phyloP scores from a whole-genome alignment of 2,888 invertebrate genomes.

The Beris morrisii region DNA sequence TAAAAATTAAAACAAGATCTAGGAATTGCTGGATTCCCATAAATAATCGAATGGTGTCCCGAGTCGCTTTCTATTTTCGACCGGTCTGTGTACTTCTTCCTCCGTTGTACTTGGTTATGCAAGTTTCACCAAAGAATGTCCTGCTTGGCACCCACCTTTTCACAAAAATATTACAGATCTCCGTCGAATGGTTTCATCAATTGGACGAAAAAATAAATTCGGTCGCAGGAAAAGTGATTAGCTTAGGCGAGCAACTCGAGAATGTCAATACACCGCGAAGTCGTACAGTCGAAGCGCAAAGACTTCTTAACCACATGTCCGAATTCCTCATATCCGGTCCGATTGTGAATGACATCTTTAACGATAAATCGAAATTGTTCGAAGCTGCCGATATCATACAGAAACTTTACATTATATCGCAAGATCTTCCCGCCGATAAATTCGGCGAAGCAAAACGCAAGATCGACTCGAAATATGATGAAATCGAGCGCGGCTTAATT shows the following conservation, averaged over 20 bases:
- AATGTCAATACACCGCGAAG: conserved; percentile 94
- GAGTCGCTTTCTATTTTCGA: too few relatives aligned
- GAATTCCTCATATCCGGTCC: conserved; percentile 89
- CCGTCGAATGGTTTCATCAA: conserved; percentile 86
- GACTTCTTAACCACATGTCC: conserved; percentile 82
- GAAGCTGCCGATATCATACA: conserved; percentile 98
- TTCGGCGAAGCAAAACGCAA: conserved; percentile 83
- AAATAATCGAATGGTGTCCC: too few relatives aligned
- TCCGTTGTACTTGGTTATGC: too few relatives aligned
- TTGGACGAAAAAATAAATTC: conserved; percentile 94
- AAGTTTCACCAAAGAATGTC: too few relatives aligned
- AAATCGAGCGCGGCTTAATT: conserved; percentile 85
- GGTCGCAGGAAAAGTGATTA: conserved; percentile 96
- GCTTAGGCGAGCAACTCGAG: conserved; percentile 97
- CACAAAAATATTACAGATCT: conserved; percentile 60
- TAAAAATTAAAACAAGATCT: too few relatives aligned
- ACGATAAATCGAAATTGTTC: conserved; percentile 74
- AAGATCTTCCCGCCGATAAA: conserved; percentile 87
- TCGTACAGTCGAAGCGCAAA: conserved; percentile 89
- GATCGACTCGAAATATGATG: conserved; percentile 86
- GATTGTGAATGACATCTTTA: conserved; percentile 82
- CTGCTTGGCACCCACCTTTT: too few relatives aligned
- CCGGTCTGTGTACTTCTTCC: too few relatives aligned
- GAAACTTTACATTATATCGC: conserved; percentile 91
- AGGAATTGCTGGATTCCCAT: too few relatives aligned